Evolutionary conservation across 2,888 invertebrate species (phyloP).

Genomic region (Philereme transversata): DNA sequence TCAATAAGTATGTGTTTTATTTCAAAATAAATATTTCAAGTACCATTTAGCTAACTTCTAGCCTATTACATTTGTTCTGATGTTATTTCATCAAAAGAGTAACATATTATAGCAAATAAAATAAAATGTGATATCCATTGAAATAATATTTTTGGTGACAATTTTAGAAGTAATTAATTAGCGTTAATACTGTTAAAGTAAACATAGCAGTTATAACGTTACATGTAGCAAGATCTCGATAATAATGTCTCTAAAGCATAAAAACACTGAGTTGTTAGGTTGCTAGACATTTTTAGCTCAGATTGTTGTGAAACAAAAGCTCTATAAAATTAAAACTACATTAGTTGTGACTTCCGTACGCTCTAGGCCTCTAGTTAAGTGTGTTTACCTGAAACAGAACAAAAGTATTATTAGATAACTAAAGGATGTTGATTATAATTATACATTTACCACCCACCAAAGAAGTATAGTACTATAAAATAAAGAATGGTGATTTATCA

Average conservation of each 20-base stretch:
- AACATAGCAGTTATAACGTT: slow-evolving; percentile 12
- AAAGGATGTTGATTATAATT: too few relatives aligned
- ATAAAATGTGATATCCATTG: slow-evolving; percentile 18
- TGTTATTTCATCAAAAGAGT: too few relatives aligned
- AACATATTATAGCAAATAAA: too few relatives aligned
- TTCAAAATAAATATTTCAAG: slow-evolving; percentile 36
- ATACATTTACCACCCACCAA: too few relatives aligned
- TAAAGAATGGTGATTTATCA: too few relatives aligned
- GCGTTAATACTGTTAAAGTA: slow-evolving; percentile 24
- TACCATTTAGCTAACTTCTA: slow-evolving; percentile 12
- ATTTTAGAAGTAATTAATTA: slow-evolving; percentile 6
- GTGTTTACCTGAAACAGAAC: slow-evolving; percentile 81
- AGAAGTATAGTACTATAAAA: too few relatives aligned
- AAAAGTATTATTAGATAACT: background rate
- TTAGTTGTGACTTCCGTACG: slow-evolving; percentile 27
- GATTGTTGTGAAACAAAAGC: slow-evolving; percentile 12
- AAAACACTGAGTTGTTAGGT: background rate
- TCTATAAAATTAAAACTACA: slow-evolving; percentile 29
- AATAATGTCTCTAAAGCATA: slow-evolving; percentile 5
- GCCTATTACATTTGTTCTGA: slow-evolving; percentile 15
- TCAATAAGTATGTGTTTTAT: slow-evolving; percentile 34
- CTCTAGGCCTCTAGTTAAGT: slow-evolving; percentile 56
- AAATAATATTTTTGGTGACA: slow-evolving; percentile 21
- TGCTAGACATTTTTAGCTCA: background rate
- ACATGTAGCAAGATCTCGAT: slow-evolving; percentile 17